Evolutionary conservation across 2,888 invertebrate species (phyloP), one percentile per base, ranked within the genome.

Genomic region (Megaustenia siamemsis): DNA sequence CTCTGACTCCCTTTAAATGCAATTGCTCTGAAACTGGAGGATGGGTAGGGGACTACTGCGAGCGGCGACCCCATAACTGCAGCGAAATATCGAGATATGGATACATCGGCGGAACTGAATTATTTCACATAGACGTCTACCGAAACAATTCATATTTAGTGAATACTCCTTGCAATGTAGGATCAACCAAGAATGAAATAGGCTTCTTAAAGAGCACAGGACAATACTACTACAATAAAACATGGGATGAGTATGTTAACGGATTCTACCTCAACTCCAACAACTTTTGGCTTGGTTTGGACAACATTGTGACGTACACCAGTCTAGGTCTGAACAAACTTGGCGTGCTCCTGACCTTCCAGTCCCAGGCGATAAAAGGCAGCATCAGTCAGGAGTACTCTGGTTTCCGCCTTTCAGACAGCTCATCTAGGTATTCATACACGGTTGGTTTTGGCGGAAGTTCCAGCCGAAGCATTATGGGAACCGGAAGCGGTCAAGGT

Each of bases 31-130:
- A 21, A n/a, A 77, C 77, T 12, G 56, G 38, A 3, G 77, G 77
- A 15, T 77, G 77, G 77, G 77, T 77, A 3, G 77, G 77, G 6
- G 60, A 77, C 12, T 24, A 2, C 10, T 77, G 77, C 28, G 77
- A 77, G 24, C 21, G 77, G n/a, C 0, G 56, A n/a, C 77, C 77
- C 4, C 40, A 40, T 32, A 77, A 32, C 77, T 77, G 77, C 60
- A 56, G 40, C 6, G 77, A 77, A 21, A n/a, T 77, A 40, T 10
- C 38, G 10, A 77, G 24, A 5, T 60, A 38, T 40, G 56, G 60
- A 5, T 77, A 77, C 77, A 56, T 24, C 15, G 15, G 24, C 2
- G 60, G 40, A 38, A 24, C n/a, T 24, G 38, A 56, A 1, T 4
- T 10, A 24, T 38, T 60, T 40, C 56, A 12, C 1, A 77, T 77